phyloP scores from a whole-genome alignment of 2,888 invertebrate genomes.

The Orthosia incerta region DNA sequence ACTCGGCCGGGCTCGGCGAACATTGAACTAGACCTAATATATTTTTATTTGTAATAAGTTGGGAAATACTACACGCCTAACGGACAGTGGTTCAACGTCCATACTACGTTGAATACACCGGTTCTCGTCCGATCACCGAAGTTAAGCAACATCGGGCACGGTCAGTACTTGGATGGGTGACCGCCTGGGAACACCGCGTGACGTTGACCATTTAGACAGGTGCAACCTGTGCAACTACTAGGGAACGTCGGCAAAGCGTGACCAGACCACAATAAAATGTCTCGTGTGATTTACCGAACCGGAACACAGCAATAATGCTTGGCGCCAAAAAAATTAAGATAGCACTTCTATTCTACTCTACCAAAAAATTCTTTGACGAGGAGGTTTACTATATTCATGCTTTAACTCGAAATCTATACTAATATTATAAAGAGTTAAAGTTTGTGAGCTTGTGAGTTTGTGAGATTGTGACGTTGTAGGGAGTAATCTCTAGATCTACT shows the following conservation, averaged over 20 bases:
- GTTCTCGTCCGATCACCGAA: constrained; percentile 90
- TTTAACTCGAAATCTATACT: background rate
- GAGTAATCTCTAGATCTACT: too few species aligned
- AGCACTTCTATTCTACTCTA: background rate
- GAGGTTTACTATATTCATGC: background rate
- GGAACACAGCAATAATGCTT: background rate
- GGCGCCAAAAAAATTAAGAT: background rate
- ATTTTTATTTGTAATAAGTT: constrained; percentile 2
- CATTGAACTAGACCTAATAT: constrained; percentile 12
- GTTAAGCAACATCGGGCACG: constrained; percentile 89
- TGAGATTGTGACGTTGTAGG: too few species aligned
- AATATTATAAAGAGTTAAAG: too few species aligned
- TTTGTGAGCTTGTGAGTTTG: too few species aligned
- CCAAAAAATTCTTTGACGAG: too few species aligned
- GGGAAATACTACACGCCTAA: background rate
- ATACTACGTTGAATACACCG: constrained; percentile 88
- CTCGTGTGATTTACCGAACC: background rate
- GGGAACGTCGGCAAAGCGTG: too few species aligned
- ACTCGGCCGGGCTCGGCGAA: background rate
- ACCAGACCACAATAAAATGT: background rate
- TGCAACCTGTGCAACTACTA: constrained; percentile 1
- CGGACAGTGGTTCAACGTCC: constrained; percentile 72
- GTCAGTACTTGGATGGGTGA: constrained; percentile 90
- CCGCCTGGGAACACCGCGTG: constrained; percentile 87
- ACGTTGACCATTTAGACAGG: constrained; percentile 36